Base-by-base conservation (phyloP, 2,113 vertebrate species). In the Ictalurus furcatus region DNA sequence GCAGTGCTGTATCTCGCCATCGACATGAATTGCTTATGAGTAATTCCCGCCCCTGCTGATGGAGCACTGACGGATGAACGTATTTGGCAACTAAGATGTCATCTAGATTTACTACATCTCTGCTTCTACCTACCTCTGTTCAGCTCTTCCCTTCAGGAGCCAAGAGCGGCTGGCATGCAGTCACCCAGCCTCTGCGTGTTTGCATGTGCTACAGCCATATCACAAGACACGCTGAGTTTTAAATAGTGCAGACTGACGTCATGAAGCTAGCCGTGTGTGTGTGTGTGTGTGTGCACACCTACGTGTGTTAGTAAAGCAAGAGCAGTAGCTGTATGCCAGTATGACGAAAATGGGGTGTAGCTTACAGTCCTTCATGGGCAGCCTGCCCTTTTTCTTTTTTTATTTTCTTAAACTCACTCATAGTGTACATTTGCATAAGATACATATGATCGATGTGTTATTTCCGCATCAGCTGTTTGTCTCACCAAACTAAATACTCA, bases 191-290 rank as follows among this genome's bases (percentile, higher is more conserved):
- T 80, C 78, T 80, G 13, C 2, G 48, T 79, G 76, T n/a, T n/a
- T n/a, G 4, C 82, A 61, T 63, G 34, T 44, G 83, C 30, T 40
- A 30, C 3, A 87, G 58, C 40, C 9, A 13, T 65, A 52, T 80
- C 58, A 80, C 86, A 87, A 80, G 58, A 87, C 73, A 11, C 37
- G 19, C 34, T 14, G 19, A 74, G 85, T 52, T 87, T 78, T 87
- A 80, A 80, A 87, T 87, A 87, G 78, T 28, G 4, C 34, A 28
- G 52, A 44, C 19, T 84, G 71, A 85, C 52, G 74, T 85, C 71
- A 73, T 58, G 76, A 30, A 80, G 58, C 4, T 21, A 52, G 44
- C 11, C 12, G 52, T 56, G 54, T 54, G 13, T 54, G 9, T 54
- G 52, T 54, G 40, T 80, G 6, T 52, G 88, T 54, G 37, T 37